Percentiles rank a stretch among this genome's conserved stretches.
phyloP scores from a whole-genome alignment of 2,797 vertebrate species.

The Myotis findleyi region DNA sequence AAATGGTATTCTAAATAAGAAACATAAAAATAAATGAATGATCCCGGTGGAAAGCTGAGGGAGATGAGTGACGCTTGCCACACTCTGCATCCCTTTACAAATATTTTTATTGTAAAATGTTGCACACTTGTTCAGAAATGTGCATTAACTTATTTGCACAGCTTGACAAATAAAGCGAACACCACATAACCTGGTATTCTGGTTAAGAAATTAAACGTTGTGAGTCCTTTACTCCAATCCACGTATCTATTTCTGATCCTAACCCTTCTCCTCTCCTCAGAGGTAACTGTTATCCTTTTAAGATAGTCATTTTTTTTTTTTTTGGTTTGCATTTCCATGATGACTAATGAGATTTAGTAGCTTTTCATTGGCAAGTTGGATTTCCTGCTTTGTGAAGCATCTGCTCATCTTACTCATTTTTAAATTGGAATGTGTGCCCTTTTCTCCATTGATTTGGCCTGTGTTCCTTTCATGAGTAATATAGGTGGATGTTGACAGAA shows the following conservation, averaged over 20 bases:
- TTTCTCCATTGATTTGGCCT: not conserved
- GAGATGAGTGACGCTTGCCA: not conserved
- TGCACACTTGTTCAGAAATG: not conserved
- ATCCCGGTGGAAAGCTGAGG: not conserved
- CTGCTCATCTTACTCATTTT: not conserved
- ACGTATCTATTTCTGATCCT: conserved; percentile 4
- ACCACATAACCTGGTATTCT: not conserved
- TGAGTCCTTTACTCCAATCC: not conserved
- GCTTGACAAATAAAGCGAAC: not conserved
- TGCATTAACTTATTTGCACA: conserved; percentile 7
- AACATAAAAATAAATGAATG: not conserved
- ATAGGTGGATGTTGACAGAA: not conserved
- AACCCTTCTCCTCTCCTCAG: not conserved
- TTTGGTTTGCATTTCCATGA: not conserved
- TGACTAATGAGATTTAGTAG: not conserved
- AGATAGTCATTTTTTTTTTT: not conserved
- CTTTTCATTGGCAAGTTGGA: not conserved
- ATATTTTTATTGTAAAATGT: conserved; percentile 15
- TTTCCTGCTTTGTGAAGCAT: not conserved
- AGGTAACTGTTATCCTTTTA: not conserved
- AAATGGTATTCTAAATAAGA: conserved; percentile 20
- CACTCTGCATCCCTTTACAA: not conserved
- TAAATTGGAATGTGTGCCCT: not conserved
- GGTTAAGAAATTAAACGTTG: not conserved
- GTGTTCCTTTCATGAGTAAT: not conserved